phyloP scores from a whole-genome alignment of 2,888 invertebrate species.

The Acleris cristana region DNA sequence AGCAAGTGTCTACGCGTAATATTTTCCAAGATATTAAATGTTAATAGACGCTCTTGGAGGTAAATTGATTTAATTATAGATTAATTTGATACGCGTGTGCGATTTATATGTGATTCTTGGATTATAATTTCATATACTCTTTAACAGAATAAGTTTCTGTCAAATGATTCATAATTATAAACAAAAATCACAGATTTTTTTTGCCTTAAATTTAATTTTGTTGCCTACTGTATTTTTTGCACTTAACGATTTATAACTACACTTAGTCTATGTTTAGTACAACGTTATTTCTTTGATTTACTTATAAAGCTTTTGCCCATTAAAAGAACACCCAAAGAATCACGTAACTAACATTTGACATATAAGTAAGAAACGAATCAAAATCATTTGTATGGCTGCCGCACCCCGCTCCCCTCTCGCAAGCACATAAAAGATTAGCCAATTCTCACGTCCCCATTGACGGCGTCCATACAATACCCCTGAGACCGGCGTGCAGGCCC shows the following conservation, averaged over 20 bases:
- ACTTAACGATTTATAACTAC: too few species aligned
- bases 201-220: too few species aligned
- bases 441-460: constrained; percentile 32
- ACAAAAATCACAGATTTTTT: too few species aligned
- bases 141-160: too few species aligned
- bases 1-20: not conserved
- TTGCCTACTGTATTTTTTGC: too few species aligned
- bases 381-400: constrained; percentile 23
- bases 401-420: constrained; percentile 1
- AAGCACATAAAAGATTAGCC: constrained; percentile 34
- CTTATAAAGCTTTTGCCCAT: too few species aligned
- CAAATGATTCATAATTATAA: too few species aligned
- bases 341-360: not conserved
- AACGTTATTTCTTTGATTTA: too few species aligned
- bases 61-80: constrained; percentile 16
- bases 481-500: constrained; percentile 28
- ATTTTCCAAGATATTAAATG: constrained; percentile 15
- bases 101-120: not conserved
- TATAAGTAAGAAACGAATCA: constrained; percentile 3
- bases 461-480: constrained; percentile 32
- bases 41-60: constrained; percentile 10
- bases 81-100: constrained; percentile 1
- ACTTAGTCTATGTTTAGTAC: too few species aligned
- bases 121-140: too few species aligned
- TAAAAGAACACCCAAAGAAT: not conserved